phyloP scores from a whole-genome alignment of 2,113 vertebrate genomes.

The Rhinolophus ferrumequinum region DNA sequence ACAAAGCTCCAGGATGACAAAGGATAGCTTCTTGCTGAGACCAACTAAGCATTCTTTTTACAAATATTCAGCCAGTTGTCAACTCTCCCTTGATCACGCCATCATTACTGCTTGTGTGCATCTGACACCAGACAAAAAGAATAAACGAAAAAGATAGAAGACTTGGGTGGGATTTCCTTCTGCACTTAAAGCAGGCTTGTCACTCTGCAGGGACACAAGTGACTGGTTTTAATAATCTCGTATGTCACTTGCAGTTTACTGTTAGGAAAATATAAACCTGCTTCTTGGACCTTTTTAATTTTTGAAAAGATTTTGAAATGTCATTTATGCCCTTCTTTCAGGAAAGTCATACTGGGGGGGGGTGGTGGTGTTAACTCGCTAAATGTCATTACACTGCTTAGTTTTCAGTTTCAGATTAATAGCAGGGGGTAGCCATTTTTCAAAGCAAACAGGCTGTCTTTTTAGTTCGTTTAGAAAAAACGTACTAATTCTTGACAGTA shows the following conservation, averaged over 20 bases:
- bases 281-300: conserved; percentile 60
- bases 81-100: conserved; percentile 56
- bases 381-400: conserved; percentile 64
- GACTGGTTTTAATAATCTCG: conserved; percentile 72
- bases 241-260: conserved; percentile 40
- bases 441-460: conserved; percentile 75
- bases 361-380: conserved; percentile 75
- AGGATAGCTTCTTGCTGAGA: conserved; percentile 52
- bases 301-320: conserved; percentile 64
- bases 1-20: neutral
- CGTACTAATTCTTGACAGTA: conserved; percentile 72
- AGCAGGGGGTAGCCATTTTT: conserved; percentile 68
- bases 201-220: neutral
- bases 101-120: conserved; percentile 8
- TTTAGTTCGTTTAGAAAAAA: conserved; percentile 73
- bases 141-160: neutral
- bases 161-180: conserved; percentile 37
- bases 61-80: conserved; percentile 13
- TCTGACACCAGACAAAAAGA: conserved; percentile 54
- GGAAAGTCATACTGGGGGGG: conserved; percentile 14
- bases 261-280: conserved; percentile 57
- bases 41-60: neutral
- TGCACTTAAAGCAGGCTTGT: neutral
- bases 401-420: conserved; percentile 76
- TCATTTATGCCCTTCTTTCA: conserved; percentile 16